Percentiles rank a stretch among this genome's conserved stretches.
These are phyloP conservation scores for Amitus sp. DNA, from an alignment of 2,888 invertebrate genomes.

Conservation along the genomic window DNA sequence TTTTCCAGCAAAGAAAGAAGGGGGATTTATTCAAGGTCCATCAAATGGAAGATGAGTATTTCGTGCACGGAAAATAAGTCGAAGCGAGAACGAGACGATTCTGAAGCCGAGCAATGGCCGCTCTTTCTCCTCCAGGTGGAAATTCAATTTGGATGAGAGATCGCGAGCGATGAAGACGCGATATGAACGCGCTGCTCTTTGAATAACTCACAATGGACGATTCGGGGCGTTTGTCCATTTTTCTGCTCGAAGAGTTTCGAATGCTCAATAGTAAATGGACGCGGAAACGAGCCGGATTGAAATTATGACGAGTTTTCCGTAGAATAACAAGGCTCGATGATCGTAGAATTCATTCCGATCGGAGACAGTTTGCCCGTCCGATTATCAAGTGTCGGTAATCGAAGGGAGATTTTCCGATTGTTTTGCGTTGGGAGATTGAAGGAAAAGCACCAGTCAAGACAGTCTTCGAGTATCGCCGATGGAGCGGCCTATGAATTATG, in stretches of 20 bases:
- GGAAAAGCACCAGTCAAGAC: conserved; percentile 17
- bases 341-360: too few relatives aligned
- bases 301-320: not conserved
- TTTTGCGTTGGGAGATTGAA: conserved; percentile 23
- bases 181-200: conserved; percentile 9
- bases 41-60: too few relatives aligned
- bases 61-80: too few relatives aligned
- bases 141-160: conserved; percentile 18
- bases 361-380: too few relatives aligned
- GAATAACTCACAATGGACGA: conserved; percentile 16
- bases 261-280: conserved; percentile 8
- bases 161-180: conserved; percentile 13
- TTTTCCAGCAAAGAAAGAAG: too few relatives aligned
- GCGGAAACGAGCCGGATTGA: conserved; percentile 16
- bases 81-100: too few relatives aligned
- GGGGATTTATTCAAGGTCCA: too few relatives aligned
- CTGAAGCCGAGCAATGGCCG: too few relatives aligned
- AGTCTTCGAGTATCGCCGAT: conserved; percentile 23
- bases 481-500: conserved; percentile 38
- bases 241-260: conserved; percentile 6
- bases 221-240: conserved; percentile 9
- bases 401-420: not conserved
- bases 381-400: too few relatives aligned
- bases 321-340: too few relatives aligned
- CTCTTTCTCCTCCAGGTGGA: conserved; percentile 4